A percentile compares a stretch with the other conserved stretches of the same genome.
phyloP scores from a whole-genome alignment of 2,113 vertebrate genomes.

The Nothoprocta perdicaria region DNA sequence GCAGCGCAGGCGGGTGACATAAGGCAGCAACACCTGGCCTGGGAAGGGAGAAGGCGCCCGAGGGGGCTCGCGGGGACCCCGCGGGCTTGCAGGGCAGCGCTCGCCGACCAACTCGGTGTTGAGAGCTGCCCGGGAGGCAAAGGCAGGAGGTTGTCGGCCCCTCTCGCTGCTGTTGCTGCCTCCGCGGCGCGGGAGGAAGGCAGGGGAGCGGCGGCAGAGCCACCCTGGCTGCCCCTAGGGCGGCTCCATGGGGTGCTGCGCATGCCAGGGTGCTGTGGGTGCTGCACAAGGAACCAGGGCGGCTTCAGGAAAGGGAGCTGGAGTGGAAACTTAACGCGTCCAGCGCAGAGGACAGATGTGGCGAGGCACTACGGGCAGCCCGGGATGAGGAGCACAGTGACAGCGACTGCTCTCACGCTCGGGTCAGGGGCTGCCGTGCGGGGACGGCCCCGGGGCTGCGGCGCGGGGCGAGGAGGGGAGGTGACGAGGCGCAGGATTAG shows the following conservation, averaged over 20 bases:
- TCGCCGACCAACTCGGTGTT: not conserved
- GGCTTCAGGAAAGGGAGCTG: not conserved
- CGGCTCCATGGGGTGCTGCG: not conserved
- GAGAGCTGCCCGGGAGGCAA: not conserved
- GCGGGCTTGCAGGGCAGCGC: not conserved
- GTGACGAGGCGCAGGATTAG: not conserved
- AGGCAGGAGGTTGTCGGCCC: not conserved
- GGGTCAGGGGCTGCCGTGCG: not conserved
- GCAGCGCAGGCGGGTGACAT: rapidly evolving
- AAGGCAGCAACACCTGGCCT: not conserved
- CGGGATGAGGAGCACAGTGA: not conserved
- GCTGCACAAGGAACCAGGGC: not conserved
- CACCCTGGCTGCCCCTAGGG: not conserved
- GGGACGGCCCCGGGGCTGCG: not conserved
- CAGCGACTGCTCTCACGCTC: not conserved
- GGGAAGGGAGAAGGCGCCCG: not conserved
- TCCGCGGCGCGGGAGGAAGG: not conserved
- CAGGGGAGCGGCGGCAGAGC: not conserved
- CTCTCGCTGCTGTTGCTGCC: not conserved
- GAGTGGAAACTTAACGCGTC: not conserved
- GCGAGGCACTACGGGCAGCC: not conserved
- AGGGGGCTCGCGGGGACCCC: not conserved
- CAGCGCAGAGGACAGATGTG: not conserved
- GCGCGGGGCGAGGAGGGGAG: not conserved
- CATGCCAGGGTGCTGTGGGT: not conserved